Evolutionary conservation across 2,888 invertebrate species (phyloP).

Genomic region (Dynastes tityus): DNA sequence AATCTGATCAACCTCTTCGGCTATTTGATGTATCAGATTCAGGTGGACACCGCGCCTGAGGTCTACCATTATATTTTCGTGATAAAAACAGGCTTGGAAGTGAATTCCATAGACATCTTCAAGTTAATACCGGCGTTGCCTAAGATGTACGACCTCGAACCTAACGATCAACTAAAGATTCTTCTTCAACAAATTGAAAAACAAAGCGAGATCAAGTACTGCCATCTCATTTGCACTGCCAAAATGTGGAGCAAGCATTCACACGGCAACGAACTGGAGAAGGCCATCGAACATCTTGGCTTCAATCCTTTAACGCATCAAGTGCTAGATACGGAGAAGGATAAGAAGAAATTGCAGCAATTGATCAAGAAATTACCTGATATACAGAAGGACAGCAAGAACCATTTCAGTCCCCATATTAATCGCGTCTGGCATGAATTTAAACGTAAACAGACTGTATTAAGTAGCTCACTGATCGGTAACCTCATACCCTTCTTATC

Average conservation of each 20-base stretch:
- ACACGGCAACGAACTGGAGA: neutral
- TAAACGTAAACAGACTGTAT: too few relatives aligned
- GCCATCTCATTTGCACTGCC: neutral
- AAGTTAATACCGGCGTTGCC: conserved; percentile 29
- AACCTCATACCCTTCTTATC: too few relatives aligned
- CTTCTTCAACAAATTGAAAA: neutral
- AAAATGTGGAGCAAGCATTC: neutral
- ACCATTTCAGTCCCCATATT: too few relatives aligned
- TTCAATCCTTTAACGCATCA: neutral
- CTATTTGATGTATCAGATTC: conserved; percentile 39
- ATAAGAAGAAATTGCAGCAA: too few relatives aligned
- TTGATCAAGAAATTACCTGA: too few relatives aligned
- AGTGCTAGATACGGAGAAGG: too few relatives aligned
- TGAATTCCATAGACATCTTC: conserved; percentile 42
- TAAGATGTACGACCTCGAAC: neutral
- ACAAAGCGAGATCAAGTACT: neutral
- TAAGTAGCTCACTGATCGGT: too few relatives aligned
- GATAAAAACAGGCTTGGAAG: conserved; percentile 16
- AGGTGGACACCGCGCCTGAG: conserved; percentile 11
- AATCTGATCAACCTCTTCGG: conserved; percentile 37
- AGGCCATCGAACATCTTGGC: neutral
- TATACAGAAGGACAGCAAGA: too few relatives aligned
- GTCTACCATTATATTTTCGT: conserved; percentile 7
- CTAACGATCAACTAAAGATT: neutral
- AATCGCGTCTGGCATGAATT: too few relatives aligned